Percentiles rank a stretch among this genome's conserved stretches.
Conservation (phyloP, 2,888 invertebrate species). For the Xylota segnis region DNA sequence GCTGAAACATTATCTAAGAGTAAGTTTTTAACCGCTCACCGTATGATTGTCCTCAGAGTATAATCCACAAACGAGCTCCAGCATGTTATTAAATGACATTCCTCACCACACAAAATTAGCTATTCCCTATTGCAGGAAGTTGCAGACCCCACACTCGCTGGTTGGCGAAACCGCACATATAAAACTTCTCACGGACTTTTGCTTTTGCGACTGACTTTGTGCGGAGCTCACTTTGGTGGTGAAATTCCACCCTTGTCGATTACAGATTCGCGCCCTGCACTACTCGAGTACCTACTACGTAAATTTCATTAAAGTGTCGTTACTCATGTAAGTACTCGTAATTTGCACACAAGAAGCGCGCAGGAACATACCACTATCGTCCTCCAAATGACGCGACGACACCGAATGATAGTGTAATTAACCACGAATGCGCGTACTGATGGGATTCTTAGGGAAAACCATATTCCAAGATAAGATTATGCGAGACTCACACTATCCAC, state of each 20-base stretch:
- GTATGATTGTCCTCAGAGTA: slow-evolving; percentile 86
- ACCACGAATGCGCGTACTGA: neutral
- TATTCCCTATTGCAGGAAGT: slow-evolving; percentile 44
- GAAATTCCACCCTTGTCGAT: slow-evolving; percentile 19
- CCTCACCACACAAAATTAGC: slow-evolving; percentile 45
- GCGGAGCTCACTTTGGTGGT: neutral
- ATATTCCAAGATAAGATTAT: slow-evolving; percentile 33
- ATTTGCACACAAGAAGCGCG: neutral
- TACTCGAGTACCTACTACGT: neutral
- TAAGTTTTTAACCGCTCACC: slow-evolving; percentile 83
- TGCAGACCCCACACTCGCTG: slow-evolving; percentile 22
- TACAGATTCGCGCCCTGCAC: neutral
- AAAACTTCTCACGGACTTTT: slow-evolving; percentile 16
- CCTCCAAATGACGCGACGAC: neutral
- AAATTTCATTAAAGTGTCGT: slow-evolving; percentile 22
- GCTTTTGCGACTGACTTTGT: neutral
- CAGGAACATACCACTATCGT: slow-evolving; percentile 1
- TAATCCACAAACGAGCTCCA: slow-evolving; percentile 87
- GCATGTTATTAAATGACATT: slow-evolving; percentile 81
- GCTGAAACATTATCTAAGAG: neutral
- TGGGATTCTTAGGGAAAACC: slow-evolving; percentile 17
- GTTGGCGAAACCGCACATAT: slow-evolving; percentile 5
- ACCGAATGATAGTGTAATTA: neutral
- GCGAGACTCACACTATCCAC: slow-evolving; percentile 9
- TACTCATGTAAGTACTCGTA: slow-evolving; percentile 11